These are phyloP conservation scores for Falco naumanni DNA, from an alignment of 2,797 vertebrate genomes.

Conservation along the genomic window DNA sequence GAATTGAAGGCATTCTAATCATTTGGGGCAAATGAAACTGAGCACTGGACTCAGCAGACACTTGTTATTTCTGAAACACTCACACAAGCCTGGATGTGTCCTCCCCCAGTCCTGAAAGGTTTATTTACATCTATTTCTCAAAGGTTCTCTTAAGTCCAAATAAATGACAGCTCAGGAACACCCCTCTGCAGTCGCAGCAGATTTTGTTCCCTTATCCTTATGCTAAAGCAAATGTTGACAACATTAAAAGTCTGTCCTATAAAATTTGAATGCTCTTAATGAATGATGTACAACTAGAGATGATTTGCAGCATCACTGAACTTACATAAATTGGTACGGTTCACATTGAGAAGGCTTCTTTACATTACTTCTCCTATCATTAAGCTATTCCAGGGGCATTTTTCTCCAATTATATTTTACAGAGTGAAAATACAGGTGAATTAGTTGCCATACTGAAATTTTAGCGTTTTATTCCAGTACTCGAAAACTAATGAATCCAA, in stretches of 20 bases:
- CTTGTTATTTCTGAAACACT: neutral
- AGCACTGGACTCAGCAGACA: neutral
- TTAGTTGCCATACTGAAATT: neutral
- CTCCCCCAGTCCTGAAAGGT: neutral
- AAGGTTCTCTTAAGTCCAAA: neutral
- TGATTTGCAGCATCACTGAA: conserved; percentile 22
- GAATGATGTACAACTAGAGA: neutral
- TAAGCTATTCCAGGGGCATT: neutral
- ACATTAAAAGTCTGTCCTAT: neutral
- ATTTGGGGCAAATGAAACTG: neutral
- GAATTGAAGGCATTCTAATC: conserved; percentile 28
- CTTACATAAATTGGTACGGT: neutral
- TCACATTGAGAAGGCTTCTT: neutral
- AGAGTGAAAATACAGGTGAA: neutral
- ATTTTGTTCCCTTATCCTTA: neutral
- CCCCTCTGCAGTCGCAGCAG: neutral
- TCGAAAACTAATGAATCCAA: neutral
- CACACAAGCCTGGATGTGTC: neutral
- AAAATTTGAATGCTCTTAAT: conserved; percentile 32
- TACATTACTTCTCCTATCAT: neutral
- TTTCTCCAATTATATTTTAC: neutral
- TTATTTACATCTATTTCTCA: neutral
- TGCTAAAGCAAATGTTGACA: neutral
- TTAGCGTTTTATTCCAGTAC: neutral
- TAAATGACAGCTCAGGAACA: conserved; percentile 1